These are phyloP conservation scores for Pangasius larnaudii DNA, from an alignment of 2,797 vertebrate species.

Conservation along the genomic window DNA sequence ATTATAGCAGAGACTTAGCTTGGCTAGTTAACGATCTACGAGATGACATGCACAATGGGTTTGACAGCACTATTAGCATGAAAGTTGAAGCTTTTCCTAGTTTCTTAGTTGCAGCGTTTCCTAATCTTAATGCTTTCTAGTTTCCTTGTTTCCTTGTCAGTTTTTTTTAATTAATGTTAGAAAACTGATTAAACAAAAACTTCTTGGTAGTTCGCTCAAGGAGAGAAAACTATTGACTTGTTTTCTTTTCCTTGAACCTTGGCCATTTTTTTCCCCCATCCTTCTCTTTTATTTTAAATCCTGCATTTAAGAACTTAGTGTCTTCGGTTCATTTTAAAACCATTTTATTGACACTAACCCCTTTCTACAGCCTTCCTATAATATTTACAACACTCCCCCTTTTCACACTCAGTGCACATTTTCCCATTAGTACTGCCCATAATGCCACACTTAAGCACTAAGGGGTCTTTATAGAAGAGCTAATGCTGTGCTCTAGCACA, in stretches of 20 bases:
- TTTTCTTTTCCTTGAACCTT: neutral
- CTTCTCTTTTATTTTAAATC: neutral
- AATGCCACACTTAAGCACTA: constrained; percentile 1
- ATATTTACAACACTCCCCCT: neutral
- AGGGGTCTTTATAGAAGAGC: constrained; percentile 30
- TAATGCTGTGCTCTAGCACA: neutral
- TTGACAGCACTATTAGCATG: neutral
- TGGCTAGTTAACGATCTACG: neutral
- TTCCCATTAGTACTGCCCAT: constrained; percentile 1
- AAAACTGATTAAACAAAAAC: neutral
- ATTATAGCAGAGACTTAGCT: neutral
- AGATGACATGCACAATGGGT: neutral
- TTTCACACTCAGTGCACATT: neutral
- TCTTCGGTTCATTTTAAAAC: neutral
- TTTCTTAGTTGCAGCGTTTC: neutral
- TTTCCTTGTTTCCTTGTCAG: neutral
- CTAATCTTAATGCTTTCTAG: neutral
- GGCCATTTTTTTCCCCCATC: neutral
- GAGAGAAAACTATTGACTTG: neutral
- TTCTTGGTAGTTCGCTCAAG: neutral
- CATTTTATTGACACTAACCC: neutral
- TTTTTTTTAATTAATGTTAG: neutral
- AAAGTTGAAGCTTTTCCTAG: neutral
- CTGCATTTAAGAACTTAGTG: neutral
- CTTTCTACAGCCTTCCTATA: neutral